These are phyloP conservation scores for Triops longicaudatus DNA, from an alignment of 1,140 invertebrate genomes.

Conservation along the genomic window DNA sequence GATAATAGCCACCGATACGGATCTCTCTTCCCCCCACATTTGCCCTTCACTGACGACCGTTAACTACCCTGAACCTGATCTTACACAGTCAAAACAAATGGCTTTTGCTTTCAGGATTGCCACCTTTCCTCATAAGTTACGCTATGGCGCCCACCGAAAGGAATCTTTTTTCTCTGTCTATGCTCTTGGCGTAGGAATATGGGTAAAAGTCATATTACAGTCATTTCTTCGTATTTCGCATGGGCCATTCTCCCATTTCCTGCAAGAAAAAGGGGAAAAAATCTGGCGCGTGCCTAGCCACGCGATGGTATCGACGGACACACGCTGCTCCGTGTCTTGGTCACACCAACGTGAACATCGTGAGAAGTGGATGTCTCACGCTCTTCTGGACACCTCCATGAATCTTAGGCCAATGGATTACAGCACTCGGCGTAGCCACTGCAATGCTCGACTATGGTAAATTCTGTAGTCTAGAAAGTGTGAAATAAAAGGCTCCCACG, in stretches of 20 bases:
- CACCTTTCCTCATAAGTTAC: conserved; percentile 8
- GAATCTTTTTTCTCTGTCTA: not conserved
- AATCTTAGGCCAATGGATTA: not conserved
- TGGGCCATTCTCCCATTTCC: not conserved
- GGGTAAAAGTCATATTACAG: not conserved
- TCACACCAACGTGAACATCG: conserved; percentile 14
- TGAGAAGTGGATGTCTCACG: conserved; percentile 14
- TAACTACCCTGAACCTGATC: not conserved
- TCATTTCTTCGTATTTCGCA: not conserved
- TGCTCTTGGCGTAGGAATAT: not conserved
- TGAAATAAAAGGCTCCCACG: not conserved
- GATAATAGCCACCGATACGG: not conserved
- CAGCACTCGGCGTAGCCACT: not conserved
- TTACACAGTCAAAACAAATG: not conserved
- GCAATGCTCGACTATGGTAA: not conserved
- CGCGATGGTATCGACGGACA: conserved; percentile 9
- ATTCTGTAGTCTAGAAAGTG: not conserved
- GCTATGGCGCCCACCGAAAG: not conserved
- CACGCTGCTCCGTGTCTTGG: conserved; percentile 9
- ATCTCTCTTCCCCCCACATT: not conserved
- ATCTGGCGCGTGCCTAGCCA: conserved; percentile 9
- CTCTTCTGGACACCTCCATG: conserved; percentile 6
- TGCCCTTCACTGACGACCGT: not conserved
- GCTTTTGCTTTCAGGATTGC: conserved; percentile 7
- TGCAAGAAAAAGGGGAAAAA: not conserved